Evolutionary conservation across 2,113 vertebrate species (phyloP).

Genomic region (Rutilus rutilus): DNA sequence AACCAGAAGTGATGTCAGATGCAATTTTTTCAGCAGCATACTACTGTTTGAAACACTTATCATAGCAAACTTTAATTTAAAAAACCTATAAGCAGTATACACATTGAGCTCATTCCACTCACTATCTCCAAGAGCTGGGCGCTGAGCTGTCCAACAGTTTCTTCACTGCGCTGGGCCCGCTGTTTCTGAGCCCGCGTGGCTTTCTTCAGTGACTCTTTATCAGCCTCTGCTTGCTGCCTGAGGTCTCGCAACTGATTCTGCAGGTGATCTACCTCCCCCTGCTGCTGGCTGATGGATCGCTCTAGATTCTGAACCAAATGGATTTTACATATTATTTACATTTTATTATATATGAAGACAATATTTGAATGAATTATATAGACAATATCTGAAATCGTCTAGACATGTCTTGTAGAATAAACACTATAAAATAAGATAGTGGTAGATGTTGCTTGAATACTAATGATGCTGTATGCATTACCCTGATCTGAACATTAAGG

Average conservation of each 20-base stretch:
- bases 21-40: not conserved
- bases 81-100: not conserved
- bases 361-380: too few relatives aligned
- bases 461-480: constrained; percentile 57
- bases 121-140: constrained; percentile 86
- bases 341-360: too few relatives aligned
- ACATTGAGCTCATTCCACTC: constrained; percentile 4
- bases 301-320: constrained; percentile 81
- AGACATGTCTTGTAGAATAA: not conserved
- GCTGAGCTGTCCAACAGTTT: constrained; percentile 76
- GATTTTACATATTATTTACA: not conserved
- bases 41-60: not conserved
- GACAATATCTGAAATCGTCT: not conserved
- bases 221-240: constrained; percentile 74
- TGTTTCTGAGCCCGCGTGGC: constrained; percentile 84
- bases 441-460: not conserved
- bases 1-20: not conserved
- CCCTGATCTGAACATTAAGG: constrained; percentile 82
- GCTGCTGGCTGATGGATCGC: constrained; percentile 76
- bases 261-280: constrained; percentile 77
- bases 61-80: not conserved
- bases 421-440: not conserved
- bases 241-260: constrained; percentile 78
- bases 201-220: constrained; percentile 86
- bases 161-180: constrained; percentile 82